A percentile compares a stretch with the other conserved stretches of the same genome.
These are phyloP conservation scores for Myrmecophaga tridactyla DNA, from an alignment of 2,113 vertebrate species.

Conservation along the genomic window DNA sequence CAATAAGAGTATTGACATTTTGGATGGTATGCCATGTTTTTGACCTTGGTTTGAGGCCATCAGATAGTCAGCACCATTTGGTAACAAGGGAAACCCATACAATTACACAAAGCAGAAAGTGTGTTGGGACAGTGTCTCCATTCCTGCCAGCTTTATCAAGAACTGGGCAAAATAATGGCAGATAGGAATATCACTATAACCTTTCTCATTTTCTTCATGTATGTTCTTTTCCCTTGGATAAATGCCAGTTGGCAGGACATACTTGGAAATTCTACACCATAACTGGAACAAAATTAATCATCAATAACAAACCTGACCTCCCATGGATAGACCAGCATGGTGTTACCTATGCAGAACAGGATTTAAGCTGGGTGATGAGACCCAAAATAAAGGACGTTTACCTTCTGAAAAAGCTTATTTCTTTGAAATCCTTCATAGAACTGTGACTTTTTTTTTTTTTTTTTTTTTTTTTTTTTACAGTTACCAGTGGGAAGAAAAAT, in stretches of 20 bases:
- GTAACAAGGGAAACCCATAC: background rate
- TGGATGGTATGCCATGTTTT: background rate
- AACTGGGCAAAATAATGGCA: background rate
- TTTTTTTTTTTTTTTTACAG: background rate
- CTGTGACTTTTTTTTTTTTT: background rate
- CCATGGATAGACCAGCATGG: background rate
- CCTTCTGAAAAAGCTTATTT: background rate
- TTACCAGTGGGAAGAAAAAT: background rate
- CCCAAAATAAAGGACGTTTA: background rate
- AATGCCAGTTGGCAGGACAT: background rate
- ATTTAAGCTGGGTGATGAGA: background rate
- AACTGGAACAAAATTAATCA: slow-evolving; percentile 24
- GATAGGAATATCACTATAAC: background rate
- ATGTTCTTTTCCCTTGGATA: background rate
- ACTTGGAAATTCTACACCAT: background rate
- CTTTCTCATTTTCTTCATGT: background rate
- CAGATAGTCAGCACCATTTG: background rate
- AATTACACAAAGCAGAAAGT: background rate
- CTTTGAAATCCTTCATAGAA: slow-evolving; percentile 23
- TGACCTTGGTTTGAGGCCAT: background rate
- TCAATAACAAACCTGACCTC: slow-evolving; percentile 28
- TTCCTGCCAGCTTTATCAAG: background rate
- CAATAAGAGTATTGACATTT: background rate
- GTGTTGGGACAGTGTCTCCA: background rate
- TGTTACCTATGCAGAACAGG: slow-evolving; percentile 1